Evolutionary conservation across 2,888 invertebrate genomes (phyloP).

Genomic region (Drosophila atripex): DNA sequence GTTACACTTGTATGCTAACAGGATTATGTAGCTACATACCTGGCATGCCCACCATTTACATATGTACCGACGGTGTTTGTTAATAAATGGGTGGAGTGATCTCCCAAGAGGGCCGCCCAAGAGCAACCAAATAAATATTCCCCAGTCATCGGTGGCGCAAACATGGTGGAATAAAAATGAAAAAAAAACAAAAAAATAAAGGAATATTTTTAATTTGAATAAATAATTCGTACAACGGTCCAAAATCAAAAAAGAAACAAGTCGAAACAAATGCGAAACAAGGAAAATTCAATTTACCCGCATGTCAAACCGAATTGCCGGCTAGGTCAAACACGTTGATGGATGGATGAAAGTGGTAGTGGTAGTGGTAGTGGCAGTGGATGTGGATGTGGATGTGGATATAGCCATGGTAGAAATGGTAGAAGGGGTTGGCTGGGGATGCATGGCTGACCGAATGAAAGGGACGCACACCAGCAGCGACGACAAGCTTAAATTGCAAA

Average conservation of each 20-base stretch:
- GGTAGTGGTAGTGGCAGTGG: constrained; percentile 44
- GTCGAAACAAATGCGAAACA: constrained; percentile 76
- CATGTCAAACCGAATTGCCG: constrained; percentile 80
- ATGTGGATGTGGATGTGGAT: neutral
- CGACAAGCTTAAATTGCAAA: constrained; percentile 72
- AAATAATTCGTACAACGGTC: constrained; percentile 74
- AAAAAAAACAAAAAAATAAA: constrained; percentile 13
- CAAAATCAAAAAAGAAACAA: constrained; percentile 70
- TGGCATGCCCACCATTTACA: constrained; percentile 29
- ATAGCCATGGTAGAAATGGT: constrained; percentile 17
- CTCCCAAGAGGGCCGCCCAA: neutral
- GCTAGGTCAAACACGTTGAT: constrained; percentile 80
- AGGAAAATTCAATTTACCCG: constrained; percentile 81
- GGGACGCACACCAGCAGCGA: constrained; percentile 48
- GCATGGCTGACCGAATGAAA: constrained; percentile 49
- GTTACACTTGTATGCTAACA: constrained; percentile 37
- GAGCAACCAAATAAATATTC: constrained; percentile 35
- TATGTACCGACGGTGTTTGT: constrained; percentile 33
- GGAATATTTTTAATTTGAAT: constrained; percentile 78
- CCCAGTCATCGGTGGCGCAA: constrained; percentile 48
- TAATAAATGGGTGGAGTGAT: constrained; percentile 18
- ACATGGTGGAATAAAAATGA: constrained; percentile 11
- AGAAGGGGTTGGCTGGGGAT: neutral
- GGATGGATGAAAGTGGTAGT: constrained; percentile 62
- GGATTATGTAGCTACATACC: constrained; percentile 34